These are phyloP conservation scores for Sus scrofa DNA, from an alignment of 2,113 vertebrate genomes.

Conservation along the genomic window T2T-Sscrofa CM000818.6:38818501-38819000, in stretches of 20 bases:
- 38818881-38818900: not conserved
- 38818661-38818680: not conserved
- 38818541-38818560: not conserved
- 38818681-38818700: not conserved
- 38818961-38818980: not conserved
- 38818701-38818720: not conserved
- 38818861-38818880: not conserved
- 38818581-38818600: not conserved
- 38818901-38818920: not conserved
- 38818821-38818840: not conserved
- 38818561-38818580: not conserved
- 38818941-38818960: not conserved
- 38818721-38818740: not conserved
- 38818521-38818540: not conserved
- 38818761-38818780: not conserved
- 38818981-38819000: not conserved
- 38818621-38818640: not conserved
- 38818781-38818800: not conserved
- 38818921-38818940: not conserved
- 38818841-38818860: not conserved
- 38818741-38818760: not conserved
- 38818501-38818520: not conserved
- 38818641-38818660: not conserved
- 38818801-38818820: not conserved
- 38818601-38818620: not conserved